These are phyloP conservation scores for Loxodonta africana DNA, from an alignment of 2,113 vertebrate genomes.

Conservation along the genomic window DNA sequence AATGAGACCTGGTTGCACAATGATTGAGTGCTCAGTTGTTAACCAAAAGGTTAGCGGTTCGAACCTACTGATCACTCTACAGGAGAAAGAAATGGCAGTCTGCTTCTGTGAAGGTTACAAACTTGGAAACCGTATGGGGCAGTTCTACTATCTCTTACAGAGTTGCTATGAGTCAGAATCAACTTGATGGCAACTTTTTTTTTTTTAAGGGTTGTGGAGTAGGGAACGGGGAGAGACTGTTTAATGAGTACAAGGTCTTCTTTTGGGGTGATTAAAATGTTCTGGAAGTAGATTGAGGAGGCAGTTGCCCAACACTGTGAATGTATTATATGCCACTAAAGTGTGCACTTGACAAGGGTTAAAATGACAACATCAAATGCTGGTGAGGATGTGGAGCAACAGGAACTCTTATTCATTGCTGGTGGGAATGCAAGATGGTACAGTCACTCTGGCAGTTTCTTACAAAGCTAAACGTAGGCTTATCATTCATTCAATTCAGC, in stretches of 20 bases:
- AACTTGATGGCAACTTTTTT: neutral
- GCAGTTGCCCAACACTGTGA: accelerated
- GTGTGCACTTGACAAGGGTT: neutral
- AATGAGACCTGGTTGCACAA: neutral
- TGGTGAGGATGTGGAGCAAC: neutral
- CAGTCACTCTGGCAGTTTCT: neutral
- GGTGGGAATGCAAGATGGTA: neutral
- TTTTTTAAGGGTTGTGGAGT: neutral
- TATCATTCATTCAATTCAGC: neutral
- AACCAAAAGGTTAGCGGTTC: neutral
- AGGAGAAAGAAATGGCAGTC: neutral
- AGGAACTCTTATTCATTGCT: neutral
- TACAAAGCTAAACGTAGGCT: neutral
- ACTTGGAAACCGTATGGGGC: neutral
- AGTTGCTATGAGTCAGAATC: neutral
- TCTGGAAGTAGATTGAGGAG: accelerated
- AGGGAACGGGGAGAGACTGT: neutral
- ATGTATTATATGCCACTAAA: neutral
- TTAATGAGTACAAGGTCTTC: neutral
- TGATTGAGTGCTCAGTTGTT: neutral
- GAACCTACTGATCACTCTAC: neutral
- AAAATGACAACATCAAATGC: neutral
- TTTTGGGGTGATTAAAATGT: neutral
- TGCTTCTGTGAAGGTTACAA: neutral
- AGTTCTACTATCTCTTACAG: neutral